phyloP scores from a whole-genome alignment of 2,888 invertebrate genomes.

The Timema podura region DNA sequence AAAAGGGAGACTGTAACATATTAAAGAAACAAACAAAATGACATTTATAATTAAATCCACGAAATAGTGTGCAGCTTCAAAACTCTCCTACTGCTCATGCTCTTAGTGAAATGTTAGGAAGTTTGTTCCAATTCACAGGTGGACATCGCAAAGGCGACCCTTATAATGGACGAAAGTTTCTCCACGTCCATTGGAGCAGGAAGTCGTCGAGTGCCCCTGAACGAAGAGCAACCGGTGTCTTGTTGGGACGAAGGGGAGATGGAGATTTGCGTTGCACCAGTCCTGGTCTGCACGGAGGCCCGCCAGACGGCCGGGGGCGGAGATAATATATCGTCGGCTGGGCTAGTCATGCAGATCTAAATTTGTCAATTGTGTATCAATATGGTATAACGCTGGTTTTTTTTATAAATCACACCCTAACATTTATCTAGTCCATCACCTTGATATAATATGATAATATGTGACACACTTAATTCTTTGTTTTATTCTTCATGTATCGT shows the following conservation, averaged over 20 bases:
- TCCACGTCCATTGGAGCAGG: conserved; percentile 59
- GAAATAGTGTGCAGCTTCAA: no score
- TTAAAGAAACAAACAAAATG: no score
- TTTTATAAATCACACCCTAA: no score
- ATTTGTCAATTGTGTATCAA: not conserved
- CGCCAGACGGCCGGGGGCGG: conserved; percentile 82
- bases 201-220: conserved; percentile 58
- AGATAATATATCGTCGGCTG: conserved; percentile 85
- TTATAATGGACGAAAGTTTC: conserved; percentile 80
- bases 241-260: conserved; percentile 70
- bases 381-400: no score
- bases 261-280: conserved; percentile 77
- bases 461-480: not conserved
- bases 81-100: no score
- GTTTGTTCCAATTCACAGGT: conserved; percentile 41
- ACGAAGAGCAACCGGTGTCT: conserved; percentile 68
- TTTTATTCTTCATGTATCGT: not conserved
- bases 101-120: no score
- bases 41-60: no score
- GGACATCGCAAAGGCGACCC: conserved; percentile 52
- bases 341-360: conserved; percentile 54
- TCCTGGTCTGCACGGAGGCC: conserved; percentile 76
- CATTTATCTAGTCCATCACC: no score
- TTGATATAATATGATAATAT: not conserved
- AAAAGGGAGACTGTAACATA: no score